Percentiles rank a stretch among this genome's conserved stretches.
Conservation (phyloP, 1,140 invertebrate species). For the Heliconius himera region DNA sequence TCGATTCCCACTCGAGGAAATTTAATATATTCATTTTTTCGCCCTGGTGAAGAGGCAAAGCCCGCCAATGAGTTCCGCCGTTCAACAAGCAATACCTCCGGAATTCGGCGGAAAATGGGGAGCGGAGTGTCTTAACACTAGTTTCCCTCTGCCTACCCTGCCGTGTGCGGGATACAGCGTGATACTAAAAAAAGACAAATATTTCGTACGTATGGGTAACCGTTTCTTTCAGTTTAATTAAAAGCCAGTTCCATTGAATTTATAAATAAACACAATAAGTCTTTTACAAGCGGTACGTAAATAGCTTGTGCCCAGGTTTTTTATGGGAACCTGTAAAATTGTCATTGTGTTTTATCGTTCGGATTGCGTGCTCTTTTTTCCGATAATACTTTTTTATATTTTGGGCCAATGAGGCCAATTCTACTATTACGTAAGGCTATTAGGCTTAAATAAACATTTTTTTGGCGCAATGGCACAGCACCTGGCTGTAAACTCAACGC, state of each 20-base stretch:
- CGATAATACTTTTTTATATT: constrained; percentile 29
- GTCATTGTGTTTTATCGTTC: constrained; percentile 50
- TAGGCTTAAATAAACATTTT: too few species aligned
- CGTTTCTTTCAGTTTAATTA: background rate
- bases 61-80: too few species aligned
- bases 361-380: constrained; percentile 58
- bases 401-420: background rate
- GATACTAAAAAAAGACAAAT: background rate
- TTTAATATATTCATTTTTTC: too few species aligned
- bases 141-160: too few species aligned
- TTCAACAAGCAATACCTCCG: too few species aligned
- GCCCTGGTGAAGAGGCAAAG: too few species aligned
- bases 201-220: background rate
- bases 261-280: constrained; percentile 28
- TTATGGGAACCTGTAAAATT: constrained; percentile 45
- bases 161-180: too few species aligned
- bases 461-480: background rate
- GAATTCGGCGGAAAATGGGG: too few species aligned
- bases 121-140: too few species aligned
- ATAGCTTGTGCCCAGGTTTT: constrained; percentile 41
- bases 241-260: constrained; percentile 14
- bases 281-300: constrained; percentile 31
- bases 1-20: too few species aligned
- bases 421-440: background rate
- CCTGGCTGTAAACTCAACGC: too few species aligned